A percentile compares a stretch with the other conserved stretches of the same genome.
Conservation (phyloP, 30 jellyfish, hydroid and myxozoan genomes). For the Rhopilema esculentum region DNA sequence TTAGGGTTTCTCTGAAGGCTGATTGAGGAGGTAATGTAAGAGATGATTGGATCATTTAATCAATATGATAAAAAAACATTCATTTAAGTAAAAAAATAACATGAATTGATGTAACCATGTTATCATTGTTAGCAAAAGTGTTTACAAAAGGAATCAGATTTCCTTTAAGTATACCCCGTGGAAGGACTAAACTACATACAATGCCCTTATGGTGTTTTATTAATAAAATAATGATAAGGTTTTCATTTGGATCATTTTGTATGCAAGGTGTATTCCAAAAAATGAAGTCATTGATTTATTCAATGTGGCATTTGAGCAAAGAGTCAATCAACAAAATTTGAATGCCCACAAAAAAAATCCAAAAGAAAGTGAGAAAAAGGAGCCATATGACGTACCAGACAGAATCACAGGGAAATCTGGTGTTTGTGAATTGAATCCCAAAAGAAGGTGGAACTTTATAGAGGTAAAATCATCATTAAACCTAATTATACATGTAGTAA, state of each 20-base stretch:
- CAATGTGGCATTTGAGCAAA: slow-evolving; percentile 92
- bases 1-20: no score
- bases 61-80: no score
- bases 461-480: slow-evolving; percentile 56
- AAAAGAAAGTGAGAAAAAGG: slow-evolving; percentile 23
- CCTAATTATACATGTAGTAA: no score
- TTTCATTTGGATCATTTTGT: not conserved
- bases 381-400: slow-evolving; percentile 88
- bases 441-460: slow-evolving; percentile 84
- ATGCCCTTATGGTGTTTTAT: no score
- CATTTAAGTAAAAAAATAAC: no score
- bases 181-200: no score
- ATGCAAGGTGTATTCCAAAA: slow-evolving; percentile 72
- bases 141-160: no score
- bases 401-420: slow-evolving; percentile 88
- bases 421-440: slow-evolving; percentile 64
- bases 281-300: slow-evolving; percentile 86
- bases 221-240: not conserved
- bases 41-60: no score
- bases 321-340: slow-evolving; percentile 8
- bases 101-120: no score
- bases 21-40: no score
- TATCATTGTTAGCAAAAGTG: no score
- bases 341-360: not conserved
- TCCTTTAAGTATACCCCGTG: no score